Percentiles rank a stretch among this genome's conserved stretches.
Evolutionary conservation across 2,113 vertebrate genomes (phyloP).

Genomic region (Tetraodon nigroviridis): DNA sequence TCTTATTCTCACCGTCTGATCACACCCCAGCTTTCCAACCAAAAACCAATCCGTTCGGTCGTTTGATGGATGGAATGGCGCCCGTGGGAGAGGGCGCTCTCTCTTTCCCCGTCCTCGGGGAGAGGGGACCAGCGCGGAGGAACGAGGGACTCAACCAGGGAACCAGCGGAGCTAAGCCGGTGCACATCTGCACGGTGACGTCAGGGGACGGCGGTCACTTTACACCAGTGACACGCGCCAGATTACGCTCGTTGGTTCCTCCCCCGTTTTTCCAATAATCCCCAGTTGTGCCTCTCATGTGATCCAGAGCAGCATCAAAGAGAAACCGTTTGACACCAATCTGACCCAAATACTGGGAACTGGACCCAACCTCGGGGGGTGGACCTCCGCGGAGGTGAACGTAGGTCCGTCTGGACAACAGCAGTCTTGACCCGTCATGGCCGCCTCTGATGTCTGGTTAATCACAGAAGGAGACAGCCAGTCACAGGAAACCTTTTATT

Average conservation of each 20-base stretch:
- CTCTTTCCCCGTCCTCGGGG: slow-evolving; percentile 11
- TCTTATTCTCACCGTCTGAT: slow-evolving; percentile 2
- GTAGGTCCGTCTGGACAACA: neutral
- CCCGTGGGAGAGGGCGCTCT: slow-evolving; percentile 27
- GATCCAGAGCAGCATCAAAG: no score
- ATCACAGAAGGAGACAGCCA: neutral
- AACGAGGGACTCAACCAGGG: slow-evolving; percentile 47
- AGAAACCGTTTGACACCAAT: no score
- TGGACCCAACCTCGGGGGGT: no score
- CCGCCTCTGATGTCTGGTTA: neutral
- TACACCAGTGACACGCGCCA: slow-evolving; percentile 19
- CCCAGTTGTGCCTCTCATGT: neutral
- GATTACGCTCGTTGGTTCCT: no score
- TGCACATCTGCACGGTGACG: slow-evolving; percentile 58
- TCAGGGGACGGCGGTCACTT: slow-evolving; percentile 35
- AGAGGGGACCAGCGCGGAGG: slow-evolving; percentile 19
- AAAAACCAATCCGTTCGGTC: slow-evolving; percentile 53
- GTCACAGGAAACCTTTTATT: no score
- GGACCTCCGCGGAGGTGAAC: neutral
- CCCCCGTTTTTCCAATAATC: neutral
- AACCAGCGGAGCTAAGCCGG: slow-evolving; percentile 42
- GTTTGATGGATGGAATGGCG: slow-evolving; percentile 45
- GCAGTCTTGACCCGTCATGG: neutral
- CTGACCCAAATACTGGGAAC: no score
- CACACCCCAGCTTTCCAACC: slow-evolving; percentile 39